These are phyloP conservation scores for Gnathonemus echidnorhynchus DNA, from an alignment of 2,113 vertebrate species.

Conservation along the genomic window DNA sequence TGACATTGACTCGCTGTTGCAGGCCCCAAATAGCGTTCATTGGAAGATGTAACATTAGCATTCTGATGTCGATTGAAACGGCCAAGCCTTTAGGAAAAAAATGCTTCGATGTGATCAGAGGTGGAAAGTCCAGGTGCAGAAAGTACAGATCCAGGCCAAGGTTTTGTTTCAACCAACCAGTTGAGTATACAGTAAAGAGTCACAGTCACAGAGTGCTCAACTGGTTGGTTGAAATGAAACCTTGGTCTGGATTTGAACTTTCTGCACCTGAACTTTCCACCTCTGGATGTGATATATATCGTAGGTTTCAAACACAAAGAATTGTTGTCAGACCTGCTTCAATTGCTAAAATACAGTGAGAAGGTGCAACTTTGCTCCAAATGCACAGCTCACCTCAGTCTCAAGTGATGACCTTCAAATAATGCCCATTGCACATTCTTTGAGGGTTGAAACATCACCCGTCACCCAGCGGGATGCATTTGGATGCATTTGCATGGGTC, in stretches of 20 bases:
- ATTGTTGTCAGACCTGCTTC: not conserved
- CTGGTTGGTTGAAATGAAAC: no score
- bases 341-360: not conserved
- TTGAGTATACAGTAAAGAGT: no score
- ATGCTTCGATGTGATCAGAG: not conserved
- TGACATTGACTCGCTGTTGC: not conserved
- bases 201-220: no score
- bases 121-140: no score
- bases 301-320: not conserved
- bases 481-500: conserved; percentile 23
- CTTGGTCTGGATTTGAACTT: no score
- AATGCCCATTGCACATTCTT: conserved; percentile 33
- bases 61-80: not conserved
- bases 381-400: not conserved
- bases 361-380: not conserved
- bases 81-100: not conserved
- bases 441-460: conserved; percentile 33
- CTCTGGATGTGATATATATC: not conserved
- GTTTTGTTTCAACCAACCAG: no score
- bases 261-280: no score
- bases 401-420: conserved; percentile 16
- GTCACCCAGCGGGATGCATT: conserved; percentile 39
- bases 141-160: no score
- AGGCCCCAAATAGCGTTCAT: not conserved
- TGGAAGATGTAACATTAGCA: not conserved